phyloP scores from a whole-genome alignment of 1,140 invertebrate genomes.

The Drosophila mayri region DNA sequence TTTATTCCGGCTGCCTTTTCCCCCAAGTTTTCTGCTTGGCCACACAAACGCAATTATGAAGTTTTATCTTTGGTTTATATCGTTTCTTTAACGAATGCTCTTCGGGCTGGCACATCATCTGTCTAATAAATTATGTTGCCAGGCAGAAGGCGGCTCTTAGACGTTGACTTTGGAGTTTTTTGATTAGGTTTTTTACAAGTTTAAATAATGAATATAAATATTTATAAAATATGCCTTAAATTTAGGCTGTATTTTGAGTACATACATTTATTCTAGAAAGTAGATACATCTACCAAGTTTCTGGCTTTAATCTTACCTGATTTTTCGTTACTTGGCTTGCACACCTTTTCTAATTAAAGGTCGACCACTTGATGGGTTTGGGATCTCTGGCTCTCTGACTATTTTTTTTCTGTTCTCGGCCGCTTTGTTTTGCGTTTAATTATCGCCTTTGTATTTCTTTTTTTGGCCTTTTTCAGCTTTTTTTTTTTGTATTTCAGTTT shows the following conservation, averaged over 20 bases:
- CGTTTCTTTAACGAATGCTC: slow-evolving; percentile 44
- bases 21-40: slow-evolving; percentile 38
- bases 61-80: slow-evolving; percentile 79
- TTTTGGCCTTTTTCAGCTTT: slow-evolving; percentile 18
- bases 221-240: neutral
- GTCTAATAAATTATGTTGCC: slow-evolving; percentile 71
- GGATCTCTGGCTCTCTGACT: slow-evolving; percentile 28
- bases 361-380: slow-evolving; percentile 66
- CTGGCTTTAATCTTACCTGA: neutral
- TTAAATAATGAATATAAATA: slow-evolving; percentile 1
- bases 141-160: neutral
- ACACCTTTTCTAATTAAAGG: slow-evolving; percentile 78
- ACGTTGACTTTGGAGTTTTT: slow-evolving; percentile 10
- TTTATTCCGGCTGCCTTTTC: slow-evolving; percentile 23
- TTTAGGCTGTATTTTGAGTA: neutral
- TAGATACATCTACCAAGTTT: too few species aligned
- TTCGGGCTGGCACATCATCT: slow-evolving; percentile 62
- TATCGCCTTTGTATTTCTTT: slow-evolving; percentile 74
- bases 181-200: slow-evolving; percentile 16
- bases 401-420: slow-evolving; percentile 58
- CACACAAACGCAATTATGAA: slow-evolving; percentile 79
- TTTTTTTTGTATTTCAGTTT: slow-evolving; percentile 15
- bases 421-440: slow-evolving; percentile 81
- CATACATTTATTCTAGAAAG: neutral
- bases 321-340: slow-evolving; percentile 46